Evolutionary conservation across 2,113 vertebrate genomes (phyloP), one percentile per base, ranked within the genome.

Genomic region (Vombatus ursinus): DNA sequence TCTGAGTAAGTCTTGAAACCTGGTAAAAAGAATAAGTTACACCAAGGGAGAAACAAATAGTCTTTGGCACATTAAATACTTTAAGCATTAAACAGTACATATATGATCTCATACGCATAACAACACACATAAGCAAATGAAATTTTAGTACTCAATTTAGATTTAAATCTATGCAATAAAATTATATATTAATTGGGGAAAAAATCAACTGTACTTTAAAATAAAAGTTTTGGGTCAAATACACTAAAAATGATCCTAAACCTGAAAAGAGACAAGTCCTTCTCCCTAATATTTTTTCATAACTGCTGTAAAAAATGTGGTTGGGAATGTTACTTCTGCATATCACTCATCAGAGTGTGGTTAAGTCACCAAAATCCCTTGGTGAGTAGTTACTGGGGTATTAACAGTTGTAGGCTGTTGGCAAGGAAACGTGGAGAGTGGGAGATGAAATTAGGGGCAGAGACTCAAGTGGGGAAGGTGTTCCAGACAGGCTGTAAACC

Each of bases 1-100:
- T 98, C 99, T 99, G 96, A 99, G 98, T 96, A 99, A 98, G 96
- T 99, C 99, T 48, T 99, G 99, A 98, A 99, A 99, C 98, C 99
- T 99, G 97, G 50, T 93, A 0, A 96, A 97, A 96, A 97, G 12
- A 92, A 97, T 0, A 91, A 95, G 90, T 95, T 0, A 92, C 0
- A 95, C 94, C 89, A 90, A 90, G 28, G 48, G 93, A 54, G 92
- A 97, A 91, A 90, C 25, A 91, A 94, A 96, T 96, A 97, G 95
- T 95, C 92, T 90, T 90, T 23, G 19, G 94, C 97, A 95, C 91
- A 92, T 96, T 68, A 92, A 95, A 97, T 95, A 95, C 16, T 90
- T 94, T 28, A 68, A 47, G 25, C 94, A 93, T 48, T 61, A 8
- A 68, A 57, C 26, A 90, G 10, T 25, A 90, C 7, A 48, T 0